phyloP scores from a whole-genome alignment of 2,888 invertebrate genomes.

The Drosophila atripex region DNA sequence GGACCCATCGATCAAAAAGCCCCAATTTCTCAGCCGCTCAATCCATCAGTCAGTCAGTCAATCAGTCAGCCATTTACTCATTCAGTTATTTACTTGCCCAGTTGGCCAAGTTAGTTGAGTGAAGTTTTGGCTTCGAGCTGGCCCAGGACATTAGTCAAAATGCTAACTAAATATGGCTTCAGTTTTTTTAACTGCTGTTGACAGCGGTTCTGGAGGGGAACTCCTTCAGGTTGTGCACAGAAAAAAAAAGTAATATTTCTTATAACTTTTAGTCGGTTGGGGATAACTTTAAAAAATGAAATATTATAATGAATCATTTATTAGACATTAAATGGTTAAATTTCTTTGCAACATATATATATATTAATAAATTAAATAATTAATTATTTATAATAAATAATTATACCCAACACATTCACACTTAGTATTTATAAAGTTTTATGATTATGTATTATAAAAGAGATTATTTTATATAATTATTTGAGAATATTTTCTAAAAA shows the following conservation, averaged over 20 bases:
- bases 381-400: too few species aligned
- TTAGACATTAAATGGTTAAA: too few species aligned
- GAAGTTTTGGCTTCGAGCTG: constrained; percentile 5
- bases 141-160: constrained; percentile 37
- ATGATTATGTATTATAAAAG: too few species aligned
- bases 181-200: constrained; percentile 41
- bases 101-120: constrained; percentile 7
- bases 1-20: constrained; percentile 23
- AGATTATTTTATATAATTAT: too few species aligned
- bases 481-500: too few species aligned
- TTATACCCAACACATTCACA: too few species aligned
- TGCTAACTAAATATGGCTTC: constrained; percentile 29
- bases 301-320: neutral
- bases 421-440: too few species aligned
- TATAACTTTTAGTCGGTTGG: neutral
- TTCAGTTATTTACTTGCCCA: constrained; percentile 4
- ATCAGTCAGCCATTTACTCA: neutral
- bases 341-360: too few species aligned
- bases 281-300: neutral
- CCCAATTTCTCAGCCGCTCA: neutral
- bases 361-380: too few species aligned
- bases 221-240: neutral
- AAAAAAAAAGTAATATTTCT: neutral
- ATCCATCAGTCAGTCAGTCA: constrained; percentile 10
- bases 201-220: constrained; percentile 19